These are phyloP conservation scores for Spheniscus humboldti DNA, from an alignment of 2,797 vertebrate genomes.

Conservation along the genomic window DNA sequence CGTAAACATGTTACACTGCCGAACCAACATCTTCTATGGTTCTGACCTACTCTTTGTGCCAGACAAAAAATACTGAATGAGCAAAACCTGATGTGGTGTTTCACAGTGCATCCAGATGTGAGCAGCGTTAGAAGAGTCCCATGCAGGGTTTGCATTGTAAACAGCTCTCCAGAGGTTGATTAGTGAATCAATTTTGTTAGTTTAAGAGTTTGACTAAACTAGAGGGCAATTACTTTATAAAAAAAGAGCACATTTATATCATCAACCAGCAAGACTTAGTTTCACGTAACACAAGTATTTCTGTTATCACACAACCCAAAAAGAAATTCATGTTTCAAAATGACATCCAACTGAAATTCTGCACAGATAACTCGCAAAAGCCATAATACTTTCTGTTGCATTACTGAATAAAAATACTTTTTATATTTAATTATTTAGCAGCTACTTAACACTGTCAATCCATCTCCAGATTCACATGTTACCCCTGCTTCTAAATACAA, in stretches of 20 bases:
- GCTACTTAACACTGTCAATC: neutral
- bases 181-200: neutral
- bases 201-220: neutral
- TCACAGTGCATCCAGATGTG: neutral
- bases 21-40: neutral
- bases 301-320: neutral
- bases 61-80: neutral
- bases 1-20: neutral
- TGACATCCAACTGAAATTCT: neutral
- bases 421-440: neutral
- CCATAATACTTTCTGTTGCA: neutral
- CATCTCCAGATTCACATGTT: neutral
- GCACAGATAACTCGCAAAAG: neutral
- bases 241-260: neutral
- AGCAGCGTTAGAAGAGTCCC: neutral
- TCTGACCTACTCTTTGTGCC: neutral
- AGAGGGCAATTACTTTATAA: neutral
- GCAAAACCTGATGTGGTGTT: neutral
- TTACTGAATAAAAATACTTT: neutral
- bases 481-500: neutral
- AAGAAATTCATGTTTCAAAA: neutral
- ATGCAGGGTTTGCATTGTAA: neutral
- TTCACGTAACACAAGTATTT: neutral
- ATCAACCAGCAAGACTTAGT: neutral
- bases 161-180: neutral